Conservation (phyloP, 92 coral and sea anemone genomes). For the Blastomussa wellsi region DNA sequence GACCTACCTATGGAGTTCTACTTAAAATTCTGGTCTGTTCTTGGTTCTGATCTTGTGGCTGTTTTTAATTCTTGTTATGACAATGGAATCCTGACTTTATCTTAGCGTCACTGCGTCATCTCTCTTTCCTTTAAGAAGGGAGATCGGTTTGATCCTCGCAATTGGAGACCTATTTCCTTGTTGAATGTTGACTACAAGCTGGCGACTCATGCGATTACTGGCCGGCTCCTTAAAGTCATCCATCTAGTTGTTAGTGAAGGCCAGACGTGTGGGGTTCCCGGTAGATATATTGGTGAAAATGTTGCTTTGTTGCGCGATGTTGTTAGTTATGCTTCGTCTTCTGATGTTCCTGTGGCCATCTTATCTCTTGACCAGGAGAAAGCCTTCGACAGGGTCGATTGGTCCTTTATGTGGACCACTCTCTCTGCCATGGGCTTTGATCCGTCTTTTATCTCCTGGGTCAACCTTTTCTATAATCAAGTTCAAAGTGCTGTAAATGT, state of each 20-base stretch:
- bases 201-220: not conserved
- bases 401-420: conserved; percentile 19
- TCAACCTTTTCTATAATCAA: conserved; percentile 15
- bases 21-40: not conserved
- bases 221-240: not conserved
- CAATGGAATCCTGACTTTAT: not conserved
- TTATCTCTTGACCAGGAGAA: conserved; percentile 6
- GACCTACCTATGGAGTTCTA: conserved; percentile 23
- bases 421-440: conserved; percentile 26
- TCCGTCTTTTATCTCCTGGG: conserved; percentile 43
- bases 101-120: not conserved
- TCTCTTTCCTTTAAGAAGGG: conserved; percentile 6
- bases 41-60: not conserved
- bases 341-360: not conserved
- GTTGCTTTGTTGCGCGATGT: conserved; percentile 11
- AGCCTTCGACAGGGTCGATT: not conserved
- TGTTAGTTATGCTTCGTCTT: not conserved
- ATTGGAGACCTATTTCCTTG: conserved; percentile 19
- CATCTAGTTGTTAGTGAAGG: conserved; percentile 1
- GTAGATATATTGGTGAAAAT: conserved; percentile 5
- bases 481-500: not conserved
- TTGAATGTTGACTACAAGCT: conserved; percentile 15
- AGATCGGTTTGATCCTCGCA: not conserved
- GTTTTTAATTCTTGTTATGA: not conserved
- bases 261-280: conserved; percentile 31